These are phyloP conservation scores for Xestoiulus laeticollis DNA, from an alignment of 2,888 invertebrate genomes.

Conservation along the genomic window DNA sequence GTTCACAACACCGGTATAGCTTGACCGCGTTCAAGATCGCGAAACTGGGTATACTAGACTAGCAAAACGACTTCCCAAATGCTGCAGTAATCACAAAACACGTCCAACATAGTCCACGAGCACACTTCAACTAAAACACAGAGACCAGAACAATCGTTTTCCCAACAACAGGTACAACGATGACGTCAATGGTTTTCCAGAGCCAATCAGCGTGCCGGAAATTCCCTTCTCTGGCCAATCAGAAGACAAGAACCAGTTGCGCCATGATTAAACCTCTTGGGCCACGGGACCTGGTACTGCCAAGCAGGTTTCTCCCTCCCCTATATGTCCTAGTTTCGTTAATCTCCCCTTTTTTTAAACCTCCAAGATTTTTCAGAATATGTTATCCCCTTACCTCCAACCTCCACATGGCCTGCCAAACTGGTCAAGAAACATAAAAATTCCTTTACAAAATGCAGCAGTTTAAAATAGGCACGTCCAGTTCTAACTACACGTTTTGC, in stretches of 20 bases:
- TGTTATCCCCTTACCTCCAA: neutral
- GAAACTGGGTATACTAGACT: neutral
- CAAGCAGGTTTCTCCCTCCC: neutral
- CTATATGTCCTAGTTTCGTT: neutral
- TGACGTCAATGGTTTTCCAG: neutral
- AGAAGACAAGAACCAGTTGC: neutral
- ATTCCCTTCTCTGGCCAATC: neutral
- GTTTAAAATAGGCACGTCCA: neutral
- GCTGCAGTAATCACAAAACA: neutral
- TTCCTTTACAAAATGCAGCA: neutral
- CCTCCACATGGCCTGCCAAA: neutral
- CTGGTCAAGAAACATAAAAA: conserved; percentile 34
- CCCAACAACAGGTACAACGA: conserved; percentile 23
- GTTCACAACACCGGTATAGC: neutral
- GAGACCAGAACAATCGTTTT: neutral
- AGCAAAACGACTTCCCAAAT: neutral
- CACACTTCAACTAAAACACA: neutral
- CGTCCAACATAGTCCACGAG: conserved; percentile 1
- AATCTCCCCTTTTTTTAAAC: neutral
- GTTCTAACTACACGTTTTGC: neutral
- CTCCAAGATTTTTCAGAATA: neutral
- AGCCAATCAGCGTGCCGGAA: neutral
- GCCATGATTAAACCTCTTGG: neutral
- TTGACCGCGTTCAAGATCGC: neutral
- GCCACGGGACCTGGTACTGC: conserved; percentile 43